Base-by-base conservation (phyloP, 2,113 vertebrate species). In the Dendrocopos noguchii region DNA sequence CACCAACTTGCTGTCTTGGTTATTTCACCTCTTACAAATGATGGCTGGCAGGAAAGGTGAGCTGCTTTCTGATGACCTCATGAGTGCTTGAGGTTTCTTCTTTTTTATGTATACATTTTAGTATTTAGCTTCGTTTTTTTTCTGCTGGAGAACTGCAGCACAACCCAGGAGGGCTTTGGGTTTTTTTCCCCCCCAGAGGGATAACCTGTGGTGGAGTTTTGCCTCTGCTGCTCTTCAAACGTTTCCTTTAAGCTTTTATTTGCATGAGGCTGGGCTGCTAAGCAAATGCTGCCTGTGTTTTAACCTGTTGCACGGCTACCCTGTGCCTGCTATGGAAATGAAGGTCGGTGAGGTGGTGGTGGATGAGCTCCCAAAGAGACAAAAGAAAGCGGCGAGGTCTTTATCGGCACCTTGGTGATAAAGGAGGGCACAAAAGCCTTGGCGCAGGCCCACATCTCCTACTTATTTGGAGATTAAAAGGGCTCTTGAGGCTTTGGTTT, bases 401-500 rank as follows among this genome's bases (percentile, higher is more conserved):
- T 92, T 87, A 87, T 87, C 93, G 24, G 83, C 2, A 0, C 60
- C 64, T n/a, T 4, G 3, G 18, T 4, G 9, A 44, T 72, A 82
- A 79, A 91, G 1, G 20, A 5, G 74, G 47, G 34, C n/a, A 31
- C 89, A 29, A 56, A 86, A 86, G 53, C 81, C 71, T 46, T 90
- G 89, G 87, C 47, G 0, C 14, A 36, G 33, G n/a, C 93, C 74
- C 88, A 56, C 77, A 56, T 90, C 87, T 84, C 65, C 47, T 76
- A 2, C 88, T 84, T 63, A n/a, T 6, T 71, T 46, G 84, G 64
- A 47, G 87, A 91, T 91, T 29, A 84, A 80, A 82, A 87, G 36
- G 42, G 80, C 84, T 91, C 74, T 88, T 67, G 80, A 91, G 90
- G 92, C 90, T 81, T 90, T 3, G n/a, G 92, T 91, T 95, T 93